Evolutionary conservation across 2,888 invertebrate species (phyloP).

Genomic region (Eupithecia inturbata): DNA sequence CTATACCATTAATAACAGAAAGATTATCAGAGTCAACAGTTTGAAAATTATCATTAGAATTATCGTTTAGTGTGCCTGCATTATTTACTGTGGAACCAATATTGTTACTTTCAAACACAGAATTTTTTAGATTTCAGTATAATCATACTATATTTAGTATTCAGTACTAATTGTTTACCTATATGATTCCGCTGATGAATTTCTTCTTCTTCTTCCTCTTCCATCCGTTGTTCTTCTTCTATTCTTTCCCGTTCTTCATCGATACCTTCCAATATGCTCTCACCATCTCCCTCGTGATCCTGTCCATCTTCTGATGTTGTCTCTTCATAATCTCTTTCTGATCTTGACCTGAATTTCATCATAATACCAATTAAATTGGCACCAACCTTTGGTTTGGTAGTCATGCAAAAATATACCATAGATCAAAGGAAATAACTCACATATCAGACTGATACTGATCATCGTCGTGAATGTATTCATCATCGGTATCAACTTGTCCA

Average conservation of each 20-base stretch:
- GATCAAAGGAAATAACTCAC: slow-evolving; percentile 63
- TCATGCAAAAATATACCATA: background rate
- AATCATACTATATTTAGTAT: no score
- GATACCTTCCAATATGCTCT: slow-evolving; percentile 65
- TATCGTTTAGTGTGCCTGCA: slow-evolving; percentile 12
- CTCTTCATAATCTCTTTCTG: slow-evolving; percentile 87
- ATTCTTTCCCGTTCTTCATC: slow-evolving; percentile 67
- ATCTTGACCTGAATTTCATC: slow-evolving; percentile 70
- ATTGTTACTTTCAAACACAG: slow-evolving; percentile 17
- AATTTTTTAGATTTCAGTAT: background rate
- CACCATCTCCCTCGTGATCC: slow-evolving; percentile 83
- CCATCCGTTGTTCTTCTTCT: slow-evolving; percentile 73
- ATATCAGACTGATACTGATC: slow-evolving; percentile 87
- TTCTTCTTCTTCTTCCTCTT: slow-evolving; percentile 65
- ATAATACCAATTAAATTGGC: background rate
- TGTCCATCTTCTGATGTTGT: slow-evolving; percentile 88
- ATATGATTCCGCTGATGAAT: slow-evolving; percentile 76
- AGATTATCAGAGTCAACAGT: background rate
- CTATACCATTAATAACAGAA: background rate
- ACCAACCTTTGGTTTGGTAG: background rate
- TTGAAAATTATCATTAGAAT: slow-evolving; percentile 4
- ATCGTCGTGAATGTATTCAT: slow-evolving; percentile 87
- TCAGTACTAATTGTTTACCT: slow-evolving; percentile 58
- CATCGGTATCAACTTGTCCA: slow-evolving; percentile 86
- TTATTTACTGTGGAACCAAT: slow-evolving; percentile 23